These are phyloP conservation scores for Allobates femoralis DNA, from an alignment of 2,797 vertebrate genomes.

Conservation along the genomic window DNA sequence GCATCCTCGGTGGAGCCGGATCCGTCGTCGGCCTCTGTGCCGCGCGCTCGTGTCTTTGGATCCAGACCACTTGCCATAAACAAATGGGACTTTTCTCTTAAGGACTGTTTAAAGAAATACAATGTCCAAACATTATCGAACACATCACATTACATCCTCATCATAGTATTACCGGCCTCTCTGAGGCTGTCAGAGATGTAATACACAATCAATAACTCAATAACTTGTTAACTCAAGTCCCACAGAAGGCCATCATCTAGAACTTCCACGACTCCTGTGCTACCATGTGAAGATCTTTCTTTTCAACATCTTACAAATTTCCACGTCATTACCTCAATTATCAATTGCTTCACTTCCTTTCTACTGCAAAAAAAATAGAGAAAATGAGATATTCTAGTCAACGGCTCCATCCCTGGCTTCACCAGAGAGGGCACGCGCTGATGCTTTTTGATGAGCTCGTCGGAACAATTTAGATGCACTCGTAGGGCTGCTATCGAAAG, in stretches of 20 bases:
- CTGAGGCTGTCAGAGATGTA: conserved; percentile 62
- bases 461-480: not conserved
- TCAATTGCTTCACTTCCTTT: not conserved
- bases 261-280: conserved; percentile 44
- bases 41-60: not conserved
- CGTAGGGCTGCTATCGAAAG: not conserved
- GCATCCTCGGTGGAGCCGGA: not conserved
- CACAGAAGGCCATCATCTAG: conserved; percentile 50
- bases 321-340: conserved; percentile 41
- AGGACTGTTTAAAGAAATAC: conserved; percentile 61
- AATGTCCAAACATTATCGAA: conserved; percentile 63
- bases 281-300: conserved; percentile 34
- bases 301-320: conserved; percentile 37
- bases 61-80: conserved; percentile 49
- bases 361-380: not conserved
- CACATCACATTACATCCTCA: conserved; percentile 63
- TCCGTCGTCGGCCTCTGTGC: not conserved
- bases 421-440: not conserved
- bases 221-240: conserved; percentile 62
- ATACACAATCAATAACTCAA: conserved; percentile 64
- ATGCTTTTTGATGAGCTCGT: not conserved
- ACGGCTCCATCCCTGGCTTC: not conserved
- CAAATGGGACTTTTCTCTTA: conserved; percentile 56
- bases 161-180: conserved; percentile 58
- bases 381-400: not conserved